Conservation (phyloP, 2,888 invertebrate species). For the Scaptomyza polygonia region DNA sequence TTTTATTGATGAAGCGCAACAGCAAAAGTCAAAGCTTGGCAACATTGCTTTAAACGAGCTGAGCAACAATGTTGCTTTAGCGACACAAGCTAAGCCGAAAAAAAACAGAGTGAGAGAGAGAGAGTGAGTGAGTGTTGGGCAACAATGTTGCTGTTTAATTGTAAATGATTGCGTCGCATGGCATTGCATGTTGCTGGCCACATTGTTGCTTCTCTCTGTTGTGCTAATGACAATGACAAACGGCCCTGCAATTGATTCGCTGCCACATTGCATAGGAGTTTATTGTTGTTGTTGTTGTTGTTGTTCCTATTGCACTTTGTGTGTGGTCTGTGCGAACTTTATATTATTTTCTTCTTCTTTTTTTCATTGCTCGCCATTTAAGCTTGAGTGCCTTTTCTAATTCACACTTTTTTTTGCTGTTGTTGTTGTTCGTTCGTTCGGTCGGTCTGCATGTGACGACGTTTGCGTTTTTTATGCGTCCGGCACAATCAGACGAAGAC, state of each 20-base stretch:
- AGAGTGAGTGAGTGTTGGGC: neutral
- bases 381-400: constrained; percentile 78
- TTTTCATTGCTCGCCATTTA: constrained; percentile 67
- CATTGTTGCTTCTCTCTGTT: constrained; percentile 42
- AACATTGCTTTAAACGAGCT: constrained; percentile 35
- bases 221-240: constrained; percentile 65
- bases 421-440: constrained; percentile 9
- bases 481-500: constrained; percentile 35
- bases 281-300: constrained; percentile 22
- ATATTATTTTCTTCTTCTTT: neutral
- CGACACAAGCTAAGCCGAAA: constrained; percentile 1
- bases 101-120: neutral
- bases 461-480: constrained; percentile 70
- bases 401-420: constrained; percentile 72
- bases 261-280: constrained; percentile 32
- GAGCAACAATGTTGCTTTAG: constrained; percentile 32
- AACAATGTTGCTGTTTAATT: constrained; percentile 19
- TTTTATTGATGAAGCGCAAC: constrained; percentile 76
- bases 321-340: constrained; percentile 48
- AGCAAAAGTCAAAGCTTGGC: constrained; percentile 6
- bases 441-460: constrained; percentile 62
- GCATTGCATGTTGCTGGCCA: constrained; percentile 43
- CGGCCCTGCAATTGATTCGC: constrained; percentile 68
- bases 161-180: neutral
- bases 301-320: constrained; percentile 29